phyloP scores from a whole-genome alignment of 2,888 invertebrate species.

The Ophion ellenae region DNA sequence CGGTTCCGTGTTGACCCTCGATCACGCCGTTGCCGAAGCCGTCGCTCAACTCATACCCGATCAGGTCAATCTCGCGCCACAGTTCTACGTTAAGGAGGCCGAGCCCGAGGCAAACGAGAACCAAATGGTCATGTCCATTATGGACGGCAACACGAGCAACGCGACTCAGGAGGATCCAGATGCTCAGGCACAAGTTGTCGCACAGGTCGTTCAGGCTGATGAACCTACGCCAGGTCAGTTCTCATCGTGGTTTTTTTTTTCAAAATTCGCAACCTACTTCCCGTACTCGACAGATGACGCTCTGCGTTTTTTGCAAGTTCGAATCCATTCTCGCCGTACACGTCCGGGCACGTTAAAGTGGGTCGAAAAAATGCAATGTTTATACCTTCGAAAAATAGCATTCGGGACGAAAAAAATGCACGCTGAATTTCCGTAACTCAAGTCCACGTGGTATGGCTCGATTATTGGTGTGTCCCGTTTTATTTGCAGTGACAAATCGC shows the following conservation, averaged over 20 bases:
- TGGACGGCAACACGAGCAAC: constrained; percentile 80
- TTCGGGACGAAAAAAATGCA: no score
- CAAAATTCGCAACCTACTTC: background rate
- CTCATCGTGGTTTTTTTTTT: constrained; percentile 11
- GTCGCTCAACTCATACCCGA: constrained; percentile 86
- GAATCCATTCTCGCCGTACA: background rate
- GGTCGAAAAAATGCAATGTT: no score
- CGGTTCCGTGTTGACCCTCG: constrained; percentile 85
- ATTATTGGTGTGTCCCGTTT: no score
- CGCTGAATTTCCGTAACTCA: no score
- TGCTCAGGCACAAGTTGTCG: constrained; percentile 90
- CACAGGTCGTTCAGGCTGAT: constrained; percentile 93
- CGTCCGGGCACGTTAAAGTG: no score
- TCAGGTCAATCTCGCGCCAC: constrained; percentile 81
- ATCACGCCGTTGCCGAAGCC: constrained; percentile 84
- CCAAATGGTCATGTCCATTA: constrained; percentile 84
- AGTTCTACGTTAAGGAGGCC: constrained; percentile 83
- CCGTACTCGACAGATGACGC: background rate
- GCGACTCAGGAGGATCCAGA: constrained; percentile 82
- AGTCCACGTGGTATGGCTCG: no score
- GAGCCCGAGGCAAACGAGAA: constrained; percentile 77
- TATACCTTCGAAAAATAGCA: no score
- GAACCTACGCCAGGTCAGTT: constrained; percentile 91
- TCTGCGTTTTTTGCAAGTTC: background rate
- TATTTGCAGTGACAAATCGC: no score